Evolutionary conservation across 2,113 vertebrate species (phyloP), one percentile per base, ranked within the genome.

Genomic region (Archilochus colubris): DNA sequence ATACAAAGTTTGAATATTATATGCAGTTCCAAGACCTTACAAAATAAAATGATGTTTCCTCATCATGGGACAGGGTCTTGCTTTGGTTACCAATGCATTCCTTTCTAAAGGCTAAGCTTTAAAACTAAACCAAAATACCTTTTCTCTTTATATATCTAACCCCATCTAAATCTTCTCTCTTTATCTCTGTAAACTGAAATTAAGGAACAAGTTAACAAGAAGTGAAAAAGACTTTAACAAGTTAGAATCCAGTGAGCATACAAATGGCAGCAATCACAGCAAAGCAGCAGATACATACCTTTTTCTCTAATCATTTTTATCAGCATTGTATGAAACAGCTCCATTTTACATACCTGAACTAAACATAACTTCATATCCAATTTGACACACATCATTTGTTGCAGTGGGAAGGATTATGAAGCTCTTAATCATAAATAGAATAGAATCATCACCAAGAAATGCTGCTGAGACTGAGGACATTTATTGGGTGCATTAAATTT

Each of bases 321-420:
- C 20, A 77, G 15, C 8, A 61, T 14, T n/a, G 25, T 9, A 82
- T n/a, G 14, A 74, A 94, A 70, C 15, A 38, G 11, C 7, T 74
- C 9, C 9, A 20, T 58, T 88, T 85, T 55, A 58, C 17, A 55
- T 1, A 1, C 43, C n/a, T 22, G n/a, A 79, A 80, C 16, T 72
- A 19, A 70, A 63, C 44, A 13, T 6, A 28, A 48, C 13, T 78
- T 74, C 57, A 27, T 23, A 77, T 27, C 7, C 24, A 63, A 28
- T 63, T 12, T 59, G 16, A 77, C 31, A 51, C 55, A 63, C 4
- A 50, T 9, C 0, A 0, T 36, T 77, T 74, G 17, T 31, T 4
- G 3, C 2, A 62, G 14, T 3, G 3, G 3, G 18, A 85, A 69
- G 23, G 28, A 73, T 51, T 57, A 66, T 4, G 31, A 88, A 14